A percentile compares a stretch with the other conserved stretches of the same genome.
phyloP scores from a whole-genome alignment of 2,888 invertebrate species.

The Coelogynopora nodosa region DNA sequence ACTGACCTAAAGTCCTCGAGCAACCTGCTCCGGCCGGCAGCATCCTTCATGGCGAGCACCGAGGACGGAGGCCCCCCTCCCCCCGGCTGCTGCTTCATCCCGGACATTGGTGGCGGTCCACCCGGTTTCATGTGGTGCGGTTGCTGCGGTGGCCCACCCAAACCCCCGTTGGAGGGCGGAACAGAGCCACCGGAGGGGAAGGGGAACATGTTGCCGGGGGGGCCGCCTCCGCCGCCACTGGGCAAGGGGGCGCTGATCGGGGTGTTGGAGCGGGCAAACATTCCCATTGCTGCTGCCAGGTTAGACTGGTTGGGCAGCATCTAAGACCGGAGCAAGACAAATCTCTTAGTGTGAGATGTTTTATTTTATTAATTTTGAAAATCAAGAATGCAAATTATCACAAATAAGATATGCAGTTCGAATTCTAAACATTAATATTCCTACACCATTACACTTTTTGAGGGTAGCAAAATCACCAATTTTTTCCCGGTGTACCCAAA shows the following conservation, averaged over 20 bases:
- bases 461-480: no score
- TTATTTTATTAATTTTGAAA: background rate
- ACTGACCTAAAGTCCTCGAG: background rate
- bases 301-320: background rate
- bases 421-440: no score
- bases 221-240: background rate
- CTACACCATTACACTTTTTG: no score
- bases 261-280: background rate
- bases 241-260: background rate
- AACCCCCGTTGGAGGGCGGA: background rate
- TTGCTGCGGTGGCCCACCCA: background rate
- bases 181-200: background rate
- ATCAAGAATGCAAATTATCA: background rate
- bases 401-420: no score
- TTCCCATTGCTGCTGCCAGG: constrained; percentile 1
- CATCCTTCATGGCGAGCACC: background rate
- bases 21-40: background rate
- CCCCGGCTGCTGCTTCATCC: background rate
- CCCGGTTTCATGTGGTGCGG: background rate
- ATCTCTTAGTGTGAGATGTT: no score
- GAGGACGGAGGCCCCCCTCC: background rate
- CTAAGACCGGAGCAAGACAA: background rate
- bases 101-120: background rate
- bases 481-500: no score
- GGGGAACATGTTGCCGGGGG: background rate